phyloP scores from a whole-genome alignment of 2,113 vertebrate species.

The Daboia siamensis region DNA sequence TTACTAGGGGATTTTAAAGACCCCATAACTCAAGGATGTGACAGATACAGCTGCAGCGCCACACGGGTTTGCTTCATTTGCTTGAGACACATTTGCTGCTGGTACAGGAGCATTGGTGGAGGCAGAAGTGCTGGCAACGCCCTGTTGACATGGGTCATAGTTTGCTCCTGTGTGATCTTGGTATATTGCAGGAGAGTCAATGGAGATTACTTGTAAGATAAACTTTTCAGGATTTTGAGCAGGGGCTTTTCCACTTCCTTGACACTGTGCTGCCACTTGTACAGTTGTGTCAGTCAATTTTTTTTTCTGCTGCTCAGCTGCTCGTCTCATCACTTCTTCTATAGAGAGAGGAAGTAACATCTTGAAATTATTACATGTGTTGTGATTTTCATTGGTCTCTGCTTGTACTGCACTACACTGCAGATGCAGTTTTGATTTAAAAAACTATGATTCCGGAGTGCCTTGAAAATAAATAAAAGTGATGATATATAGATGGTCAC shows the following conservation, averaged over 20 bases:
- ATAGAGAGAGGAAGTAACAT: conserved; percentile 45
- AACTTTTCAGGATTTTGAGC: conserved; percentile 40
- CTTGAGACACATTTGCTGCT: conserved; percentile 38
- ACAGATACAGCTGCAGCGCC: conserved; percentile 37
- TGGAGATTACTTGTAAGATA: conserved; percentile 50
- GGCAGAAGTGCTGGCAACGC: conserved; percentile 30
- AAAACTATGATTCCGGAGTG: background rate
- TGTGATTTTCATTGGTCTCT: background rate
- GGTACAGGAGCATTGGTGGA: conserved; percentile 45
- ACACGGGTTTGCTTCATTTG: conserved; percentile 11
- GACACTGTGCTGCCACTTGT: conserved; percentile 49
- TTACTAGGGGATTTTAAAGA: conserved; percentile 34
- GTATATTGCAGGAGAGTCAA: conserved; percentile 41
- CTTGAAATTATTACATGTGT: background rate
- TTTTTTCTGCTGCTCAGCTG: conserved; percentile 31
- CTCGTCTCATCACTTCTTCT: conserved; percentile 16
- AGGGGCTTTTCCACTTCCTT: conserved; percentile 34
- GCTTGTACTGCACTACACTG: background rate
- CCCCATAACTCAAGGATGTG: conserved; percentile 31
- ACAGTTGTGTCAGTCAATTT: conserved; percentile 44
- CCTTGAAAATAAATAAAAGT: background rate
- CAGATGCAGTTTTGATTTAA: background rate
- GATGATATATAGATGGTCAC: background rate
- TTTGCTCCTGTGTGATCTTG: conserved; percentile 42
- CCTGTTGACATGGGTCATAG: conserved; percentile 44